Evolutionary conservation across 2,797 vertebrate genomes (phyloP), one percentile per base, ranked within the genome.

Genomic region (Eulemur mongoz): DNA sequence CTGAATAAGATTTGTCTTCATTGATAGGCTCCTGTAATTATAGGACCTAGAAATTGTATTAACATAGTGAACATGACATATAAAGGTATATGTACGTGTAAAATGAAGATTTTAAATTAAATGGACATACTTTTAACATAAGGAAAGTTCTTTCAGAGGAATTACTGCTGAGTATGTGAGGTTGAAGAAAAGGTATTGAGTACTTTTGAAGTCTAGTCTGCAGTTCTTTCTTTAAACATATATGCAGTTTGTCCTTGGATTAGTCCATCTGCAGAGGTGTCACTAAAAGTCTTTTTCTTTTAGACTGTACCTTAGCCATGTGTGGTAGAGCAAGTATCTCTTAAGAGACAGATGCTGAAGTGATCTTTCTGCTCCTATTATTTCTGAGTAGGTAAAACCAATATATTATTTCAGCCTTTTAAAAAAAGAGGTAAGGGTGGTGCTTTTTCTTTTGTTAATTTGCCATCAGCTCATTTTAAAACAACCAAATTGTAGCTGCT

Each of bases 41-140:
- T 54, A 88, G 10, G 30, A 27, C 50, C 54, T 83, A 91, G 43
- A 86, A 95, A 86, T 11, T 76, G 13, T 43, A 86, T 32, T 76
- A 79, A 92, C 18, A 73, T 5, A 92, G n/a, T 32, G 13, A 94
- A 57, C 18, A 65, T 4, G 75, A 76, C 14, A 79, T 32, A 88
- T 43, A 81, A 92, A 89, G 10, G 30, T 65, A 13, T 35, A 59
- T 52, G 25, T 45, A n/a, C 57, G 76, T 8, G 35, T 32, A 95
- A 90, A 69, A 96, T 10, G 40, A 94, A 88, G 23, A 89, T 73
- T 95, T 54, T 88, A 50, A 86, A 95, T 75, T 93, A 93, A 97
- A 76, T 2, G 45, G 52, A 86, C n/a, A 65, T 80, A 27, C 9
- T 59, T 54, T 65, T 35, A 76, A 69, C 15, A 52, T 17, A 94